Evolutionary conservation across 2,888 invertebrate genomes (phyloP).

Genomic region (Epirrhoe alternata): DNA sequence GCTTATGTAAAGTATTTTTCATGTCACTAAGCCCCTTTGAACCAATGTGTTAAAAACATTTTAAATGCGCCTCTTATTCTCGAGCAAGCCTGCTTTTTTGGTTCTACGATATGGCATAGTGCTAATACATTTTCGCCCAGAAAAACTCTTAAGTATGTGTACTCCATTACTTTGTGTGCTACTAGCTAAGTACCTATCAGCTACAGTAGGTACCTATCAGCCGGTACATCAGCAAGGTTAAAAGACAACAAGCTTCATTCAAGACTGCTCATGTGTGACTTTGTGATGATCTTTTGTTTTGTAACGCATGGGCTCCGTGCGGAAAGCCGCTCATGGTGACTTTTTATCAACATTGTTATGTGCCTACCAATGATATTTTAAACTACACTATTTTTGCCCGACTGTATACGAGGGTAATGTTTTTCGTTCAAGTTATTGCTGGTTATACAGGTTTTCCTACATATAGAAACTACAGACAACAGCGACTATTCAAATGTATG

Average conservation of each 20-base stretch:
- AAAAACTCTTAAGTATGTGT: no score
- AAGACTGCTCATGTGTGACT: constrained; percentile 23
- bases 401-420: constrained; percentile 3
- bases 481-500: no score
- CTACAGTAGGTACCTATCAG: constrained; percentile 12
- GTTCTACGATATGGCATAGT: no score
- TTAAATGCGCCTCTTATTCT: no score
- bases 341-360: neutral
- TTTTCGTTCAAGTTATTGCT: neutral
- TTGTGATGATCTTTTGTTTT: constrained; percentile 27
- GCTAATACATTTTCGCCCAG: no score
- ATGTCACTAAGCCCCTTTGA: no score
- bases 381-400: neutral
- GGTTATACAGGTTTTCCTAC: neutral
- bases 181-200: no score
- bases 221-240: constrained; percentile 20
- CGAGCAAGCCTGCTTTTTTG: no score
- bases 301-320: constrained; percentile 11
- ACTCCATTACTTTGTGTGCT: no score
- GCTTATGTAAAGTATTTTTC: no score
- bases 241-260: constrained; percentile 21
- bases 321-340: constrained; percentile 14
- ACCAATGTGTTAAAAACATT: no score
- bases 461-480: neutral
- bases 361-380: neutral